Conservation (phyloP, 2,888 invertebrate genomes). For the Rhorus exstirpatorius region DNA sequence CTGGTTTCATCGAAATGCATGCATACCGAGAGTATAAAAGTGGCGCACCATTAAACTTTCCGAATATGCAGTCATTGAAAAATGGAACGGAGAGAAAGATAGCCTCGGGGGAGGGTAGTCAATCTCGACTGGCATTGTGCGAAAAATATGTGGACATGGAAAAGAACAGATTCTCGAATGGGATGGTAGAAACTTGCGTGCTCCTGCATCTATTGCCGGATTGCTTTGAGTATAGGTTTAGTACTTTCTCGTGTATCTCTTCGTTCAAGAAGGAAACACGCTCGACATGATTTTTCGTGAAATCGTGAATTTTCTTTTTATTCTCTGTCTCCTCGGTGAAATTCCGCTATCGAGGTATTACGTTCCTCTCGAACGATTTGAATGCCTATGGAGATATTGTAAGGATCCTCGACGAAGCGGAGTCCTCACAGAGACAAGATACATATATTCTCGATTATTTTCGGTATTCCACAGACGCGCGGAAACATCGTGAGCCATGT, state of each 20-base stretch:
- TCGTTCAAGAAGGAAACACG: not conserved
- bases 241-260: not conserved
- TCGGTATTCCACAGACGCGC: conserved; percentile 22
- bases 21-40: conserved; percentile 1
- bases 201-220: not conserved
- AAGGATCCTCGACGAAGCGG: conserved; percentile 5
- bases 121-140: conserved; percentile 25
- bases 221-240: not conserved
- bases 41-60: conserved; percentile 18
- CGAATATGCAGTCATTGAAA: not conserved
- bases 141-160: not conserved
- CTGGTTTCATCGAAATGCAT: too few relatives aligned
- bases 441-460: conserved; percentile 39
- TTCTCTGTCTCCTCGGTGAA: conserved; percentile 5
- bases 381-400: not conserved
- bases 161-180: conserved; percentile 10
- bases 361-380: conserved; percentile 30
- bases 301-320: conserved; percentile 23
- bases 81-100: not conserved
- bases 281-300: conserved; percentile 33
- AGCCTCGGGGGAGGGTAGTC: conserved; percentile 1
- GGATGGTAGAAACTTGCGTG: not conserved
- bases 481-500: conserved; percentile 40
- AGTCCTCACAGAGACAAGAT: not conserved
- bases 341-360: conserved; percentile 1